phyloP scores from a whole-genome alignment of 2,797 vertebrate genomes.

The Scleropages formosus region DNA sequence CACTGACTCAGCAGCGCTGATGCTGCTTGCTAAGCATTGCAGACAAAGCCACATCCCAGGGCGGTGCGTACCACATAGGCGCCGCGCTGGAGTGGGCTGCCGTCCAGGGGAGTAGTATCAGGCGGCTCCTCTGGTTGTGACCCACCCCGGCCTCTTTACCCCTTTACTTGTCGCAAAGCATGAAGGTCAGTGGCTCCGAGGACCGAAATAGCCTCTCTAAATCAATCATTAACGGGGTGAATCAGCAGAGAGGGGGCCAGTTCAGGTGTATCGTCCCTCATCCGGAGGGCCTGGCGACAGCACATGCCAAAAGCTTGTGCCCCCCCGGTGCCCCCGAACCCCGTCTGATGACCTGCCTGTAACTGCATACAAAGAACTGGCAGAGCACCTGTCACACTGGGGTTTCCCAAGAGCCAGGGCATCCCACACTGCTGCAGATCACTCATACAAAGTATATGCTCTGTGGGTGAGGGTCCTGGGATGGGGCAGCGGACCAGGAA shows the following conservation, averaged over 20 bases:
- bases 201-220: not conserved
- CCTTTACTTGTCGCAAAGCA: not conserved
- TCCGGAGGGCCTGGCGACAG: not conserved
- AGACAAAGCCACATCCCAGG: not conserved
- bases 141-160: not conserved
- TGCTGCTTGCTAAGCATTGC: slow-evolving; percentile 5
- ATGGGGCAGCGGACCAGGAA: no score
- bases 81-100: not conserved
- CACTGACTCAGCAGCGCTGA: slow-evolving; percentile 31
- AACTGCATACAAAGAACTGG: not conserved
- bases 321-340: no score
- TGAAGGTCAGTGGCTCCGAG: not conserved
- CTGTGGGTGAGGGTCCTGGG: no score
- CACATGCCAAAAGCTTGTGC: not conserved
- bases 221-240: slow-evolving; percentile 12
- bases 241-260: not conserved
- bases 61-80: not conserved
- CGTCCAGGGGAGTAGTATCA: no score
- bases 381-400: not conserved
- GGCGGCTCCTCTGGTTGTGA: not conserved
- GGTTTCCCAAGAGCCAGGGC: not conserved
- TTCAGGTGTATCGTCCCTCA: not conserved
- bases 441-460: no score
- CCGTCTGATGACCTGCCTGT: not conserved
- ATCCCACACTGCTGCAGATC: no score